These are phyloP conservation scores for Manduca sexta DNA, from an alignment of 1,140 invertebrate species.

Conservation along the genomic window DNA sequence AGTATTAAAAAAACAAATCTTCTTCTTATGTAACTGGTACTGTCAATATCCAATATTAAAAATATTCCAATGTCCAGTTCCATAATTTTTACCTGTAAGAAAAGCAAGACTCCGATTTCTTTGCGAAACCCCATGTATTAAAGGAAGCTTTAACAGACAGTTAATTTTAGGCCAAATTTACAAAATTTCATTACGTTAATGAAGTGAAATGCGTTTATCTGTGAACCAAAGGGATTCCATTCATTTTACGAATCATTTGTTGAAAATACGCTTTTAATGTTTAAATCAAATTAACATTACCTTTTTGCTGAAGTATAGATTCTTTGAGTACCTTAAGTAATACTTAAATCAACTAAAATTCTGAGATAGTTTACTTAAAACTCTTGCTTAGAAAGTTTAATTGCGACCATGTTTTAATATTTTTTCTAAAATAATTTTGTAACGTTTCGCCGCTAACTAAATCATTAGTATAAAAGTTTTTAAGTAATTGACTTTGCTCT, in stretches of 20 bases:
- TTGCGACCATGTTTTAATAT: too few relatives aligned
- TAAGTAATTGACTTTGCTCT: too few relatives aligned
- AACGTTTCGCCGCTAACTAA: too few relatives aligned
- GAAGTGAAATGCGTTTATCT: conserved; percentile 48
- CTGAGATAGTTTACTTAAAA: too few relatives aligned
- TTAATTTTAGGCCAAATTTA: conserved; percentile 51
- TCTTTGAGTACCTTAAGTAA: not conserved
- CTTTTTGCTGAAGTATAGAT: not conserved
- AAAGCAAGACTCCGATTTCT: conserved; percentile 32
- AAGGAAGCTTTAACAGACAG: conserved; percentile 38
- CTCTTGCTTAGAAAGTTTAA: too few relatives aligned
- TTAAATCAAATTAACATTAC: conserved; percentile 19
- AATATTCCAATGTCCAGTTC: conserved; percentile 15
- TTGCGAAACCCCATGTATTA: conserved; percentile 41
- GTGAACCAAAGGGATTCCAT: conserved; percentile 23
- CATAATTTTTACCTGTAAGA: conserved; percentile 13
- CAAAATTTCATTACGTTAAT: conserved; percentile 59
- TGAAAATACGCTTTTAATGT: conserved; percentile 29
- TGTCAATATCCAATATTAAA: too few relatives aligned
- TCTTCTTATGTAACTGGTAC: too few relatives aligned
- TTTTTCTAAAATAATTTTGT: too few relatives aligned
- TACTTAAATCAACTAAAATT: too few relatives aligned
- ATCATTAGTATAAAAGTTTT: too few relatives aligned
- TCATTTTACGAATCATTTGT: conserved; percentile 26
- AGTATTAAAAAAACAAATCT: too few relatives aligned